Evolutionary conservation across 2,113 vertebrate genomes (phyloP).

Genomic region (Eleginops maclovinus): DNA sequence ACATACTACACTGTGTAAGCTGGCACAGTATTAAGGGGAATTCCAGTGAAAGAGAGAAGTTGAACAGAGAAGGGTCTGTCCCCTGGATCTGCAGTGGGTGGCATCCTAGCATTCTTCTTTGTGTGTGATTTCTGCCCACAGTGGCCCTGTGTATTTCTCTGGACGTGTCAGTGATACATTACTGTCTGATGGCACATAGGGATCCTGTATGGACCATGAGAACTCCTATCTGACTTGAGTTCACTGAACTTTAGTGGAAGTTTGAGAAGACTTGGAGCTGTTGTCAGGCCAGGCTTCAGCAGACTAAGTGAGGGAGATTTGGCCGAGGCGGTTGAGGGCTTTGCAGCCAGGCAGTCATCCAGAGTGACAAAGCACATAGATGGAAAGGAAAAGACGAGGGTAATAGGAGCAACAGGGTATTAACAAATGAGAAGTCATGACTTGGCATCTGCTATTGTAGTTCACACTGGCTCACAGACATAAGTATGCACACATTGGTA

Average conservation of each 20-base stretch:
- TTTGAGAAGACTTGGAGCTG: conserved; percentile 52
- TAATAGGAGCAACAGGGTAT: conserved; percentile 67
- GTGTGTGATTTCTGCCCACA: conserved; percentile 78
- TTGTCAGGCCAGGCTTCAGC: conserved; percentile 53
- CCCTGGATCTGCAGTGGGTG: conserved; percentile 79
- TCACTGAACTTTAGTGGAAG: conserved; percentile 57
- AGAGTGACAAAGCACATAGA: conserved; percentile 65
- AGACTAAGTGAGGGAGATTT: conserved; percentile 60
- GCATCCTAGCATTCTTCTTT: conserved; percentile 79
- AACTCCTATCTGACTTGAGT: conserved; percentile 58
- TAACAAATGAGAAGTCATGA: conserved; percentile 78
- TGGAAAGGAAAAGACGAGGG: conserved; percentile 61
- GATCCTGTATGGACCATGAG: conserved; percentile 53
- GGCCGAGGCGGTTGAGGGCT: conserved; percentile 49
- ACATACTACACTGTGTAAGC: conserved; percentile 62
- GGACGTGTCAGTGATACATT: conserved; percentile 60
- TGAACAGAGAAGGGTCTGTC: conserved; percentile 82
- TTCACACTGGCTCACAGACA: conserved; percentile 44
- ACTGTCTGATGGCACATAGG: conserved; percentile 51
- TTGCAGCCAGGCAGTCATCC: conserved; percentile 69
- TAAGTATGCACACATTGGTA: conserved; percentile 42
- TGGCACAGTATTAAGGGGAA: conserved; percentile 79
- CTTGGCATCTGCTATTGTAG: conserved; percentile 68
- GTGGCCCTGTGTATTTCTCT: conserved; percentile 69
- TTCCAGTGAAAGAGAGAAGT: conserved; percentile 77